Conservation (phyloP, 2,797 vertebrate species). For the Eulemur coronatus region DNA sequence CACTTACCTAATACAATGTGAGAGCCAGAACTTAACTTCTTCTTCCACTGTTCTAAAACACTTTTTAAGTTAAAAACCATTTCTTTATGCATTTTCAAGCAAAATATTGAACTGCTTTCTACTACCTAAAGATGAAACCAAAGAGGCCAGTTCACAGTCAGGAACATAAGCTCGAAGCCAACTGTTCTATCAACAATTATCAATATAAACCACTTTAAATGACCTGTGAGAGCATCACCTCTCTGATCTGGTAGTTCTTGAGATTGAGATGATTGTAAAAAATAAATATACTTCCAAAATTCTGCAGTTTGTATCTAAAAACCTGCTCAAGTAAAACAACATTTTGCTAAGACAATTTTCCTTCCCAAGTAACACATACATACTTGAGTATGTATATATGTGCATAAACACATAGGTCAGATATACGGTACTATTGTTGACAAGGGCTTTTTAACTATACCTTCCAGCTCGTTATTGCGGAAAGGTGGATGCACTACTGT, state of each 20-base stretch:
- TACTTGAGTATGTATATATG: fast-evolving
- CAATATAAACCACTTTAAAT: neutral
- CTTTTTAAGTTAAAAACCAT: conserved; percentile 82
- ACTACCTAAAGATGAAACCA: conserved; percentile 86
- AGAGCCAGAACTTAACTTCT: conserved; percentile 83
- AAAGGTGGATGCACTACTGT: neutral
- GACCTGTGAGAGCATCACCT: neutral
- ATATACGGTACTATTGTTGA: neutral
- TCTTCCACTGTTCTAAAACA: conserved; percentile 91
- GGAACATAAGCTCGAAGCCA: neutral
- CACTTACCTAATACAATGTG: conserved; percentile 90
- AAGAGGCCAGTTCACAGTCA: neutral
- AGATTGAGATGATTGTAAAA: neutral
- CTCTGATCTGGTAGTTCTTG: neutral
- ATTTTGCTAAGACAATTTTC: conserved; percentile 31
- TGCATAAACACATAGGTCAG: fast-evolving
- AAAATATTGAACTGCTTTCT: conserved; percentile 87
- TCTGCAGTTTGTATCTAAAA: neutral
- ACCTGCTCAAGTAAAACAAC: neutral
- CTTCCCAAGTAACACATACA: neutral
- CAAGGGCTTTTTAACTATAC: neutral
- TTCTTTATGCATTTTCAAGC: conserved; percentile 88
- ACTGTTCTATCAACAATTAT: neutral
- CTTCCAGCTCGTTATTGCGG: neutral
- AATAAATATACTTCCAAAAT: neutral